Evolutionary conservation across 2,113 vertebrate genomes (phyloP).

Genomic region (Grus americana): DNA sequence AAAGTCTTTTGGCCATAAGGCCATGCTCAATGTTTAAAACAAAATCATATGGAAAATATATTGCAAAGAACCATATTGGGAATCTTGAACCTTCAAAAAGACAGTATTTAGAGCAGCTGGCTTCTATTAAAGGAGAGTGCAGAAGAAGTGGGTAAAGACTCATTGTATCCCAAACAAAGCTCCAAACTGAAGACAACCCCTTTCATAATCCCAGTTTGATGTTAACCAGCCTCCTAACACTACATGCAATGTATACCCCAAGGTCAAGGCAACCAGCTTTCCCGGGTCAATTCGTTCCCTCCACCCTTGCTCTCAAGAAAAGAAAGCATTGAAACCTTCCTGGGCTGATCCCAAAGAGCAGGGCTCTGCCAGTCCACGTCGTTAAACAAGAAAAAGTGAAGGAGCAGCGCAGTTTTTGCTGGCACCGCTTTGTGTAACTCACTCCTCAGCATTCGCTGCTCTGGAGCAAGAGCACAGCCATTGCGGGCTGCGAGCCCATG

Average conservation of each 20-base stretch:
- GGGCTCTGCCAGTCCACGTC: background rate
- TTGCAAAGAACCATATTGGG: background rate
- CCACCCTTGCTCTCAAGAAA: background rate
- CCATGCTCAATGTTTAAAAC: constrained; percentile 41
- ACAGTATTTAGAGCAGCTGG: constrained; percentile 39
- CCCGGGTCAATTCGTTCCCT: accelerated
- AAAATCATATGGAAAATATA: constrained; percentile 61
- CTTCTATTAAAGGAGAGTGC: constrained; percentile 25
- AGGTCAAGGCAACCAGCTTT: background rate
- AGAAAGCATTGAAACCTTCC: background rate
- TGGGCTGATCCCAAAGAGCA: background rate
- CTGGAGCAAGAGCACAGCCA: accelerated
- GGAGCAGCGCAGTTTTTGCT: background rate
- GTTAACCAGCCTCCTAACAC: background rate
- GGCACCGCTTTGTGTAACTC: background rate
- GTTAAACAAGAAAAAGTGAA: background rate
- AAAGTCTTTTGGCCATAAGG: constrained; percentile 22
- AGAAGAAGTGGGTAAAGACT: constrained; percentile 36
- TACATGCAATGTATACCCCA: background rate
- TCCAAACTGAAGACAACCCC: background rate
- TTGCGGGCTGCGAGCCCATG: accelerated
- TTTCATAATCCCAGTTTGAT: background rate
- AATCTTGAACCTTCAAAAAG: constrained; percentile 43
- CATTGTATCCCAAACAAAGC: background rate
- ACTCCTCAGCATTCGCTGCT: background rate